phyloP scores from a whole-genome alignment of 1,140 invertebrate genomes.

The Paracyclopina nana region DNA sequence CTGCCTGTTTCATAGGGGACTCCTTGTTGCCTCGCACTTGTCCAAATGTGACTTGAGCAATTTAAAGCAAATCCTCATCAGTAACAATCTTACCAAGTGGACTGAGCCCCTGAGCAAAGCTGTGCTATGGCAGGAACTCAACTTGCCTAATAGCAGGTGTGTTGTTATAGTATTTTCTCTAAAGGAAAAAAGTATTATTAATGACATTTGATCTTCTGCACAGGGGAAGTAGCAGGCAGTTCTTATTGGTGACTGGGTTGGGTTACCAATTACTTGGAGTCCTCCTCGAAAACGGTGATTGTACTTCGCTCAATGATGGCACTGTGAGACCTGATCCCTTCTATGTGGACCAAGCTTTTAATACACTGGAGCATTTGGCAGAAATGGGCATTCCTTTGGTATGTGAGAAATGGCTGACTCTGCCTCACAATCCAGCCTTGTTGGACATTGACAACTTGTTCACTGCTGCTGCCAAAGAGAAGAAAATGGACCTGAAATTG shows the following conservation, averaged over 20 bases:
- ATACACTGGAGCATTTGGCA: conserved; percentile 5
- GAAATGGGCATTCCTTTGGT: conserved; percentile 8
- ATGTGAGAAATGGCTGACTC: conserved; percentile 9
- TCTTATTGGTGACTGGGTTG: conserved; percentile 2
- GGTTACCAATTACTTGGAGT: conserved; percentile 8
- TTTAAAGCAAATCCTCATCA: background rate
- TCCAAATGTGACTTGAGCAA: background rate
- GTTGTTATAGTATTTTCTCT: no score
- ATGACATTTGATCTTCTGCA: no score
- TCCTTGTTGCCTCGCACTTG: conserved; percentile 3
- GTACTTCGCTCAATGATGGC: background rate
- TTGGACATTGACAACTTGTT: conserved; percentile 1
- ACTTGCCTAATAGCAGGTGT: no score
- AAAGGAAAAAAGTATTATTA: no score
- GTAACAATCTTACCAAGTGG: background rate
- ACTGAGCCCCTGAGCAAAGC: background rate
- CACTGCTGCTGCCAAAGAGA: background rate
- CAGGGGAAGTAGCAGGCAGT: no score
- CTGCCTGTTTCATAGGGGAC: conserved; percentile 4
- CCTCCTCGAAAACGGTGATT: background rate
- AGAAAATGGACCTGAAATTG: background rate
- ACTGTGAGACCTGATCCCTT: conserved; percentile 12
- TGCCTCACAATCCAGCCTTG: conserved; percentile 8
- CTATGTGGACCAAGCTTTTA: conserved; percentile 14
- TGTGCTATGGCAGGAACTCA: background rate